Evolutionary conservation across 2,888 invertebrate species (phyloP), one percentile per base, ranked within the genome.

Genomic region (Mythimna ferrago): DNA sequence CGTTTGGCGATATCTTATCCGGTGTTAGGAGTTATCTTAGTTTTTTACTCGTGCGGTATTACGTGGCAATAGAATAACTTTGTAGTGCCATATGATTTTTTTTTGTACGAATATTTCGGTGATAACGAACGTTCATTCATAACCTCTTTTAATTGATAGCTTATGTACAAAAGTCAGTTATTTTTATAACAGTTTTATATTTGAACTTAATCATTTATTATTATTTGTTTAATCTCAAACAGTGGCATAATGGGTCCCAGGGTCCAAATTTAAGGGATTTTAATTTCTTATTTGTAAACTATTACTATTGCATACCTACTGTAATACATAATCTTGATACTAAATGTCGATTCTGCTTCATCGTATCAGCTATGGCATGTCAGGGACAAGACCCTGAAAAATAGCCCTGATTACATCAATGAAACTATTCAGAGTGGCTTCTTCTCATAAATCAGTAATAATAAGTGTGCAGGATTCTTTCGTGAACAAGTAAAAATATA

Each of bases 61-160:
- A 54, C 73, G 73, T 73, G 62, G 54, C 44, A 48, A 58, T 67
- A 62, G 21, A 79, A 62, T 64, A 73, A 68, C 19, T 68, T 69
- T 58, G 73, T 57, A 26, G 10, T 19, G 51, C 38, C 54, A 58
- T 77, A 73, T 41, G n/a, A 10, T 35, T 5, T 38, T 53, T 73
- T 78, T 54, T 41, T 44, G 41, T 19, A 54, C 16, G 16, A 19
- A 60, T 38, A 35, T 26, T 26, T 54, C 21, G 62, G n/a, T 54
- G 79, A 78, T 80, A 70, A 82, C 11, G 53, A 58, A 16, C 66
- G 38, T 58, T 70, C 79, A 82, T 80, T 82, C 68, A 80, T 65
- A 62, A 48, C 56, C 7, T 54, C 2, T 14, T 48, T 35, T 2
- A 11, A 57, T 26, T 61, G 6, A 51, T 54, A 53, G n/a, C 19